phyloP scores from a whole-genome alignment of 2,113 vertebrate species.

The Daubentonia madagascariensis region DNA sequence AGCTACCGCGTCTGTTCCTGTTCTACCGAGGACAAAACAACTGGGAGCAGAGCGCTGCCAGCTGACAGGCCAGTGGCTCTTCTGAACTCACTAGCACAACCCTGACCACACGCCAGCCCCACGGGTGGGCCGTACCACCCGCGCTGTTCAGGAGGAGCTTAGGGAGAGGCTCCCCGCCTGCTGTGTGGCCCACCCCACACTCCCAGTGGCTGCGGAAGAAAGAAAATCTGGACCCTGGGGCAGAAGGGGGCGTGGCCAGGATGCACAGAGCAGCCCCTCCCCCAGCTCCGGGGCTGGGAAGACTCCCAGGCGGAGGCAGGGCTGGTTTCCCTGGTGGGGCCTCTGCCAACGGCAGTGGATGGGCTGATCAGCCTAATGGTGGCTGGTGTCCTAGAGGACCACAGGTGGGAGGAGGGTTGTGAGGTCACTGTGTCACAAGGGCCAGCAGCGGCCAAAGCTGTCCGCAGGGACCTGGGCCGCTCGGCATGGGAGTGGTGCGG shows the following conservation, averaged over 20 bases:
- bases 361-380: neutral
- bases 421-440: neutral
- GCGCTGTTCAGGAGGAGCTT: neutral
- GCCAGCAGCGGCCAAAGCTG: neutral
- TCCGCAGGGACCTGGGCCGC: neutral
- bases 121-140: too few species aligned
- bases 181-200: neutral
- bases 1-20: fast-evolving
- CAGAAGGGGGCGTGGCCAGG: neutral
- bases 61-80: fast-evolving
- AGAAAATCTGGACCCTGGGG: neutral
- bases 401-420: neutral
- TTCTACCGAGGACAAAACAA: fast-evolving
- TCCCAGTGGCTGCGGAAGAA: neutral
- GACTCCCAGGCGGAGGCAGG: neutral
- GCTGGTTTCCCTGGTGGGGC: neutral
- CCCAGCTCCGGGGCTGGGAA: neutral
- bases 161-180: too few species aligned
- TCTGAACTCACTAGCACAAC: too few species aligned
- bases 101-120: neutral
- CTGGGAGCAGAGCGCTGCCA: fast-evolving
- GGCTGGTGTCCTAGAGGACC: neutral
- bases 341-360: neutral
- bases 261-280: neutral
- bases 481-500: neutral